These are phyloP conservation scores for Aplysia californica DNA, from an alignment of 1,140 invertebrate species.

Conservation along the genomic window DNA sequence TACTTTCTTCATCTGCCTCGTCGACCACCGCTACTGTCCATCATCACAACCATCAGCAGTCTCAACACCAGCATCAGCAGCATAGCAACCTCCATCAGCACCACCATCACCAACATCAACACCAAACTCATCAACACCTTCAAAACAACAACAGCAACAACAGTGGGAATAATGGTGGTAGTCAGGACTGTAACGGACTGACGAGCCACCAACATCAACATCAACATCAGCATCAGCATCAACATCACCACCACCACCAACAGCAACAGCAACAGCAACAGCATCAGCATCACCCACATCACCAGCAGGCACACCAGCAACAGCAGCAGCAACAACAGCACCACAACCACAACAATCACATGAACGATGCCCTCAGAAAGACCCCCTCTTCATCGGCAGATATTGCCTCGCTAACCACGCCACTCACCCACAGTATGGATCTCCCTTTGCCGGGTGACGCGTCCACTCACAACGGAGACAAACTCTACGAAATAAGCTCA, in stretches of 20 bases:
- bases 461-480: background rate
- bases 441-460: background rate
- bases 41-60: background rate
- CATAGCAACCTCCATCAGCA: background rate
- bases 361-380: background rate
- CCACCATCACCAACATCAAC: background rate
- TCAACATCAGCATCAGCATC: constrained; percentile 3
- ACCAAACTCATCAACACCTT: background rate
- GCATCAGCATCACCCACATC: background rate
- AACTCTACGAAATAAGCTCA: no score
- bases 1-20: no score
- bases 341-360: background rate
- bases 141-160: background rate
- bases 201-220: background rate
- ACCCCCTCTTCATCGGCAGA: background rate
- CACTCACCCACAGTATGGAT: background rate
- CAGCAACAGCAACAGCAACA: constrained; percentile 8
- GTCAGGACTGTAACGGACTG: no score
- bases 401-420: background rate
- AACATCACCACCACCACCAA: constrained; percentile 22
- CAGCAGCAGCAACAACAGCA: no score
- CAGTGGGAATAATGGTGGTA: no score
- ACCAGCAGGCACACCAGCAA: no score
- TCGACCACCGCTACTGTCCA: no score
- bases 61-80: constrained; percentile 12